Evolutionary conservation across 2,113 vertebrate genomes (phyloP).

Genomic region (Lophius piscatorius): DNA sequence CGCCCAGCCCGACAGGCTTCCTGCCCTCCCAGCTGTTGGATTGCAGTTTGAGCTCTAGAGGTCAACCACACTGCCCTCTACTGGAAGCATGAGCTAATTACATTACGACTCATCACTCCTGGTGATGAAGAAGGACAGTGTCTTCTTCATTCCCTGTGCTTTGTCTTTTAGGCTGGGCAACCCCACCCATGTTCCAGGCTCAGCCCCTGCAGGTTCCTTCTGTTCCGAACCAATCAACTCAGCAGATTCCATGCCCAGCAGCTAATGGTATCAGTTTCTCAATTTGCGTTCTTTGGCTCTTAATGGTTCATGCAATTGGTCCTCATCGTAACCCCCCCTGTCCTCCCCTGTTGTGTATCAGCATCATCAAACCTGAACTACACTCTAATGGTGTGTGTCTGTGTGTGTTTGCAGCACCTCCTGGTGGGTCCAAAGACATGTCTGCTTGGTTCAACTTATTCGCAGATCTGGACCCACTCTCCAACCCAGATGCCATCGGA

Average conservation of each 20-base stretch:
- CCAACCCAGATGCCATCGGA: slow-evolving; percentile 83
- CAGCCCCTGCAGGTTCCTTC: slow-evolving; percentile 72
- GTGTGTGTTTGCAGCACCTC: slow-evolving; percentile 46
- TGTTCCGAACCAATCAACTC: slow-evolving; percentile 66
- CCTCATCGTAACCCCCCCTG: no score
- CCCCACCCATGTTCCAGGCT: slow-evolving; percentile 80
- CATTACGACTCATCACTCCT: neutral
- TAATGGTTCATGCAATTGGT: no score
- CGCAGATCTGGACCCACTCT: slow-evolving; percentile 86
- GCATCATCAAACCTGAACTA: neutral
- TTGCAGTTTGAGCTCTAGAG: slow-evolving; percentile 81
- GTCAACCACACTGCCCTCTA: slow-evolving; percentile 52
- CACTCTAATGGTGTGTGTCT: neutral
- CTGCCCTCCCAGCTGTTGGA: slow-evolving; percentile 89
- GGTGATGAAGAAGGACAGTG: neutral
- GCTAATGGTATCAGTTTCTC: slow-evolving; percentile 60
- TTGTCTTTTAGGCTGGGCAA: slow-evolving; percentile 77
- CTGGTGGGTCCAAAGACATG: slow-evolving; percentile 78
- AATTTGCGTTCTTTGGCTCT: no score
- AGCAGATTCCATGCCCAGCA: slow-evolving; percentile 63
- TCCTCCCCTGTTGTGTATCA: neutral
- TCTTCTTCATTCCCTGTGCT: neutral
- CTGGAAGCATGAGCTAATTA: slow-evolving; percentile 5
- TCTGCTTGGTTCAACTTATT: slow-evolving; percentile 85
- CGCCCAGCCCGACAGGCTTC: slow-evolving; percentile 77